A percentile compares a stretch with the other conserved stretches of the same genome.
Evolutionary conservation across 2,888 invertebrate species (phyloP).

Genomic region (Tiphia femorata): DNA sequence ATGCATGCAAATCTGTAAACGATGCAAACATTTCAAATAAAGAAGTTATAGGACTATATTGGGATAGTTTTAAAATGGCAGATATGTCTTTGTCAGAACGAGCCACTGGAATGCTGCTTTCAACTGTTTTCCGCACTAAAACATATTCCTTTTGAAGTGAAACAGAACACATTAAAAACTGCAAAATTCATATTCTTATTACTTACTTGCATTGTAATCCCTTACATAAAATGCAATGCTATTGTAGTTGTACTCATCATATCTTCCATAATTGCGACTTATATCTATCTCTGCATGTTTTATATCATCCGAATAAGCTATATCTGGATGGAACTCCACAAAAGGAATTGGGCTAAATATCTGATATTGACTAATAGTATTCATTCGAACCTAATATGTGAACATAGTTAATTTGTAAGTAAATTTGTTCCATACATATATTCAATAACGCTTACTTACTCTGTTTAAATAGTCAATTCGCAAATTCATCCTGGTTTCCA

Average conservation of each 20-base stretch:
- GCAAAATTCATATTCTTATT: too few species aligned
- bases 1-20: conserved; percentile 77
- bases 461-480: conserved; percentile 91
- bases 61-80: conserved; percentile 68
- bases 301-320: conserved; percentile 65
- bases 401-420: conserved; percentile 12
- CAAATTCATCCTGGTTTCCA: conserved; percentile 78
- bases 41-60: conserved; percentile 69
- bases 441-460: conserved; percentile 68
- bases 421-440: not conserved
- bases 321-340: conserved; percentile 85
- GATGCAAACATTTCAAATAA: conserved; percentile 81
- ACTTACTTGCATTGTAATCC: conserved; percentile 81
- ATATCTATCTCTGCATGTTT: conserved; percentile 74
- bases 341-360: conserved; percentile 94
- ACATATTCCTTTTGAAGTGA: conserved; percentile 34
- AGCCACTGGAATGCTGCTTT: conserved; percentile 74
- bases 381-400: conserved; percentile 86
- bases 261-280: conserved; percentile 83
- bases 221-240: conserved; percentile 85
- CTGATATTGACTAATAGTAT: conserved; percentile 90
- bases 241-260: conserved; percentile 80
- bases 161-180: too few species aligned
- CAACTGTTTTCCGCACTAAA: conserved; percentile 76
- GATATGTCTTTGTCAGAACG: conserved; percentile 77